Percentiles rank a stretch among this genome's conserved stretches.
These are phyloP conservation scores for Epirrita christyi DNA, from an alignment of 2,888 invertebrate species.

Conservation along the genomic window DNA sequence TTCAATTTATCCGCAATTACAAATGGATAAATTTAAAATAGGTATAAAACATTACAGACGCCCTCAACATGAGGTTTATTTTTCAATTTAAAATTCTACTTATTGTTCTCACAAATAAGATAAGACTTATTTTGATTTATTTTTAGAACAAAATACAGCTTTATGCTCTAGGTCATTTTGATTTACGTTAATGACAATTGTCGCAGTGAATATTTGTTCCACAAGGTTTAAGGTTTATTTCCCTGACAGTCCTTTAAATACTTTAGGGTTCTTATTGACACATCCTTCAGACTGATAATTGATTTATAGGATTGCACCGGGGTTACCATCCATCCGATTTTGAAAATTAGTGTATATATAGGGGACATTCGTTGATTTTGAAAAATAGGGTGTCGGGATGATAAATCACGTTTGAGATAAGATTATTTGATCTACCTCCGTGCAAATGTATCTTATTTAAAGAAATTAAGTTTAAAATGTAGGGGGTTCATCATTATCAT, in stretches of 20 bases:
- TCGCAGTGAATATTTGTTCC: no score
- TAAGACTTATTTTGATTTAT: no score
- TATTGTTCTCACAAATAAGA: no score
- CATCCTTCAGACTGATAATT: conserved; percentile 57
- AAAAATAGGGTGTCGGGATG: conserved; percentile 35
- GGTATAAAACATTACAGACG: no score
- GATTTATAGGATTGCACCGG: conserved; percentile 60
- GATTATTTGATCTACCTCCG: conserved; percentile 21
- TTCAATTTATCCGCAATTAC: no score
- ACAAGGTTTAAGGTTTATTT: conserved; percentile 1
- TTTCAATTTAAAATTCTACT: no score
- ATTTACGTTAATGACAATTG: no score
- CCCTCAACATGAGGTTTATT: no score
- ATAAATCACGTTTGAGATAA: conserved; percentile 26
- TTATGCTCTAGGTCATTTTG: no score
- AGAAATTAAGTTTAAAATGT: conserved; percentile 29
- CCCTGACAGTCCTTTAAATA: conserved; percentile 21
- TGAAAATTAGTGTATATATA: conserved; percentile 38
- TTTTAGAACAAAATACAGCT: no score
- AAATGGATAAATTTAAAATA: no score
- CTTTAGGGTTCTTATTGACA: conserved; percentile 63
- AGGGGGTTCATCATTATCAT: conserved; percentile 28
- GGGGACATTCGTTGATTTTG: conserved; percentile 36
- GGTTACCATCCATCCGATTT: conserved; percentile 16
- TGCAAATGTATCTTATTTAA: conserved; percentile 17